Base-by-base conservation (phyloP, 2,113 vertebrate genomes). In the Heteronetta atricapilla region DNA sequence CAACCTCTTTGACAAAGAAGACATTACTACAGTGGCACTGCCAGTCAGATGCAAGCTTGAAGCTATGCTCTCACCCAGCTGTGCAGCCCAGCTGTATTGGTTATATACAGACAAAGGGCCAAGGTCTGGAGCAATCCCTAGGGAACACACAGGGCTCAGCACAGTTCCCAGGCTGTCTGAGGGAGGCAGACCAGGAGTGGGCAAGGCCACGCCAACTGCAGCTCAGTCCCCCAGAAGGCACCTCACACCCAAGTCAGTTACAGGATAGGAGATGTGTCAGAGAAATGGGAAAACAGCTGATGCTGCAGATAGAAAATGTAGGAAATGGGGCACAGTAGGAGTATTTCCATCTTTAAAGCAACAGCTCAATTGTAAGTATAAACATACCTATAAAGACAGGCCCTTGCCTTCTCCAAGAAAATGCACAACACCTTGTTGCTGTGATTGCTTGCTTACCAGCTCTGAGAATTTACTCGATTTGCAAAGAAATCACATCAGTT, bases 401-500 rank as follows among this genome's bases (percentile, higher is more conserved):
- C 14, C 34, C 36, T 34, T 73, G 36, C 6, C 1, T 80, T 89
- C 63, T 84, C 53, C 69, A 31, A 36, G 22, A 68, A 92, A 86
- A 87, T 8, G 26, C 7, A 67, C 12, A 67, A 50, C 34, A 73
- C 1, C 0, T 19, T 44, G 76, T 60, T n/a, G 18, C 20, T 87
- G 15, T 40, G 53, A 40, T 69, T 59, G 29, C n/a, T 69, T 59
- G n/a, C 31, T 81, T 67, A 11, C 52, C 46, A 56, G 46, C 20
- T 67, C 18, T 62, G 63, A 84, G 74, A 23, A 76, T 56, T 80
- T 31, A 44, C 38, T 8, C 48, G 19, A 75, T 48, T 72, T 73
- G 55, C 0, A 0, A 68, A 78, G 14, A 34, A 80, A 82, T 64
- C 7, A 3, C 9, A 56, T 53, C 18, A 42, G 14, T 68, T 83